Conservation (phyloP, 2,888 invertebrate species). For the Cosmia trapezina region DNA sequence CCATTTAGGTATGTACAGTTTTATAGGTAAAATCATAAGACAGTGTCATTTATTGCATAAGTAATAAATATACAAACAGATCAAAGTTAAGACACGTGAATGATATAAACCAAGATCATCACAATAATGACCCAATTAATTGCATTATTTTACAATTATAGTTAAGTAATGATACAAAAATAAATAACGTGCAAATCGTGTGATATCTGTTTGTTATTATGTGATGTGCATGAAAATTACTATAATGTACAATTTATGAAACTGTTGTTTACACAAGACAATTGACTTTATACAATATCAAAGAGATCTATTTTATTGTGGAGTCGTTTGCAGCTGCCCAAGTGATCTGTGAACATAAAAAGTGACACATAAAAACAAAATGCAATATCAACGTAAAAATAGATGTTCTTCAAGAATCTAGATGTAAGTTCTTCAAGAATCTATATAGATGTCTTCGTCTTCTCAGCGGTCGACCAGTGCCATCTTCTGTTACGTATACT, state of each 20-base stretch:
- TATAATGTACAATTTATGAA: not conserved
- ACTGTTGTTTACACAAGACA: constrained; percentile 5
- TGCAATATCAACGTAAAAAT: constrained; percentile 32
- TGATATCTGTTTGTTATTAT: constrained; percentile 14
- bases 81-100: not conserved
- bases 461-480: constrained; percentile 92
- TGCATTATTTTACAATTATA: not conserved
- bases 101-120: not conserved
- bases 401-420: constrained; percentile 63
- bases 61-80: not conserved
- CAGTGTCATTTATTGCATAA: constrained; percentile 24
- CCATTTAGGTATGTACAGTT: not conserved
- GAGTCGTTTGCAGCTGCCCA: constrained; percentile 14
- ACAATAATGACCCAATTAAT: constrained; percentile 8
- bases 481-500: constrained; percentile 99
- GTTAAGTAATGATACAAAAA: constrained; percentile 13
- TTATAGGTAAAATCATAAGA: not conserved
- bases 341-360: constrained; percentile 47
- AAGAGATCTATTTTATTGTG: constrained; percentile 4
- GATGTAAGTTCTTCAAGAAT: constrained; percentile 65
- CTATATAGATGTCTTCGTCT: constrained; percentile 60
- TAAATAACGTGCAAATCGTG: constrained; percentile 2
- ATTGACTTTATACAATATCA: constrained; percentile 5
- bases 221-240: constrained; percentile 1
- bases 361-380: constrained; percentile 33